phyloP scores from a whole-genome alignment of 2,888 invertebrate species.

The Pollenia labialis region DNA sequence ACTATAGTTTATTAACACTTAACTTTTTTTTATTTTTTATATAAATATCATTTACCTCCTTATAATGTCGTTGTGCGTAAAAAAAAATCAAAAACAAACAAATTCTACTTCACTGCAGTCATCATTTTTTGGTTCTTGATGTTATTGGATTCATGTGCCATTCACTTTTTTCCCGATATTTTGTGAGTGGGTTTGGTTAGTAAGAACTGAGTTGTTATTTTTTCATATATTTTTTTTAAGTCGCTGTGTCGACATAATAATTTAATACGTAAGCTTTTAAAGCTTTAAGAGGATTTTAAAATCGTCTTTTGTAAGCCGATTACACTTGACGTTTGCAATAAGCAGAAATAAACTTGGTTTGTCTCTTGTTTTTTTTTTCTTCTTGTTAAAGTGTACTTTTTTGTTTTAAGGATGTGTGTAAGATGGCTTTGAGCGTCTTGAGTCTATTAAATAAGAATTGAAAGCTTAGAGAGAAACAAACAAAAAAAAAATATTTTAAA shows the following conservation, averaged over 20 bases:
- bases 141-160: not conserved
- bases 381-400: conserved; percentile 8
- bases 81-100: not conserved
- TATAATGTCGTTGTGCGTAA: conserved; percentile 13
- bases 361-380: not conserved
- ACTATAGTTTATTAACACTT: conserved; percentile 59
- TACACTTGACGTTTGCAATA: conserved; percentile 74
- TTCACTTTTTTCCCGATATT: conserved; percentile 17
- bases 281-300: conserved; percentile 76
- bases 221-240: conserved; percentile 56
- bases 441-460: conserved; percentile 45
- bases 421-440: not conserved
- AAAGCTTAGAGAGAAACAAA: conserved; percentile 8
- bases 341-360: conserved; percentile 57
- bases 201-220: conserved; percentile 5
- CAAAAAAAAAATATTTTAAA: conserved; percentile 5
- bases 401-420: not conserved
- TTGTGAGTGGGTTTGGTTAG: conserved; percentile 64
- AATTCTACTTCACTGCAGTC: conserved; percentile 13
- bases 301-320: conserved; percentile 77
- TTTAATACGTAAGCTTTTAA: conserved; percentile 74
- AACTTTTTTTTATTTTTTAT: not conserved
- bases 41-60: not conserved
- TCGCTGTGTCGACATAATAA: conserved; percentile 75
- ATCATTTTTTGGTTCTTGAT: not conserved